Conservation (phyloP, 2,113 vertebrate genomes). For the Sylvietta virens region DNA sequence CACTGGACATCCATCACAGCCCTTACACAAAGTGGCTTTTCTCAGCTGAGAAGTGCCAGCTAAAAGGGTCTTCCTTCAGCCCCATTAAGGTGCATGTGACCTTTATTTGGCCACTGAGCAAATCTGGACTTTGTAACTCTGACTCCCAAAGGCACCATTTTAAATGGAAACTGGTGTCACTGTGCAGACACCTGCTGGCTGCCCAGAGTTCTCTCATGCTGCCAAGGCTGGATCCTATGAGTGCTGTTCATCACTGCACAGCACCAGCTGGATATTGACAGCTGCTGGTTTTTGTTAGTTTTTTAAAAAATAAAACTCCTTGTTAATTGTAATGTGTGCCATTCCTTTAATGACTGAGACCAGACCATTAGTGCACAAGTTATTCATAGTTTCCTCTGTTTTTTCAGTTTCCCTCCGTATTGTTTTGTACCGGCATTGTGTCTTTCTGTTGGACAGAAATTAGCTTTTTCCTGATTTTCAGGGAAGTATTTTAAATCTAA, state of each 20-base stretch:
- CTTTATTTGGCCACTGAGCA: neutral
- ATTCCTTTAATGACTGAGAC: neutral
- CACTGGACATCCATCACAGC: neutral
- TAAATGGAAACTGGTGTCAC: neutral
- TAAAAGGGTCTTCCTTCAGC: neutral
- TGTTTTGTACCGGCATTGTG: neutral
- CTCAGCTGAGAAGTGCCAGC: neutral
- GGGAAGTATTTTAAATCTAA: neutral
- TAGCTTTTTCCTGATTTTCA: neutral
- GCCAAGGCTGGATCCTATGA: accelerated
- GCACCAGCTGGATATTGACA: neutral
- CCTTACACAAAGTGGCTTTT: neutral
- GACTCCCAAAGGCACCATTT: neutral
- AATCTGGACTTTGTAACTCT: neutral
- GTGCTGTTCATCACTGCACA: neutral
- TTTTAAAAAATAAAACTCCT: neutral
- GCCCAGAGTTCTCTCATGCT: neutral
- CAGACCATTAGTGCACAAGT: accelerated
- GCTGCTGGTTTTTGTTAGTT: neutral
- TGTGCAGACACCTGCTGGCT: neutral
- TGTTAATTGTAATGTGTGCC: neutral
- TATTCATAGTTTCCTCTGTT: neutral
- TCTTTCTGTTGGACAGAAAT: neutral
- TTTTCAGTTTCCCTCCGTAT: neutral
- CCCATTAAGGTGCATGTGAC: neutral